A percentile compares a stretch with the other conserved stretches of the same genome.
phyloP scores from a whole-genome alignment of 1,140 invertebrate species.

The Caenorhabditis briggsae region DNA sequence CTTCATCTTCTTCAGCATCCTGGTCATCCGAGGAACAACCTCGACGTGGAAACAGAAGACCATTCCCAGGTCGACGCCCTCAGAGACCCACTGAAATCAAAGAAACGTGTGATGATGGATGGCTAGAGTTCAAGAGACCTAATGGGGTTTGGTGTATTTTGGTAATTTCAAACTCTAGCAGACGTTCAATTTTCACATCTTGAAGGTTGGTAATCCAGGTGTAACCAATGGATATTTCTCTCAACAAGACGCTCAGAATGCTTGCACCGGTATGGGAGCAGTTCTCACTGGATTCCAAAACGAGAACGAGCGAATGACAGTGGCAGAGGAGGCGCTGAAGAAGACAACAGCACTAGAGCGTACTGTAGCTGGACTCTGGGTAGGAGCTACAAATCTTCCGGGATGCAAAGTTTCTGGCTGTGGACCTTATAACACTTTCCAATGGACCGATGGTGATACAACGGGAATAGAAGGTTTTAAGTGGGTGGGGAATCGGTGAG shows the following conservation, averaged over 20 bases:
- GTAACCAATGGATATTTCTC: not conserved
- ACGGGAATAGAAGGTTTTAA: not conserved
- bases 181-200: not conserved
- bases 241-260: not conserved
- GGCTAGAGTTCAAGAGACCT: not conserved
- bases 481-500: not conserved
- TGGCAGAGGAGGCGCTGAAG: not conserved
- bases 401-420: not conserved
- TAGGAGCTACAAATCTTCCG: not conserved
- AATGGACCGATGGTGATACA: not conserved
- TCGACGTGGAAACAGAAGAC: too few species aligned
- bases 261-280: not conserved
- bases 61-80: too few species aligned
- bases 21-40: too few species aligned
- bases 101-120: not conserved
- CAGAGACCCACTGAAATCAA: too few species aligned
- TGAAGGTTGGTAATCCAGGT: not conserved
- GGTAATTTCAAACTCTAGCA: not conserved
- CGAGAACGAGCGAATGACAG: not conserved
- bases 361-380: not conserved
- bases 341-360: not conserved
- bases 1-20: not conserved
- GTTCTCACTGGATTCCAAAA: not conserved
- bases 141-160: slow-evolving; percentile 15
- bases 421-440: not conserved